Base-by-base conservation (phyloP, 2,797 vertebrate genomes). In the Buphagus erythrorhynchus region DNA sequence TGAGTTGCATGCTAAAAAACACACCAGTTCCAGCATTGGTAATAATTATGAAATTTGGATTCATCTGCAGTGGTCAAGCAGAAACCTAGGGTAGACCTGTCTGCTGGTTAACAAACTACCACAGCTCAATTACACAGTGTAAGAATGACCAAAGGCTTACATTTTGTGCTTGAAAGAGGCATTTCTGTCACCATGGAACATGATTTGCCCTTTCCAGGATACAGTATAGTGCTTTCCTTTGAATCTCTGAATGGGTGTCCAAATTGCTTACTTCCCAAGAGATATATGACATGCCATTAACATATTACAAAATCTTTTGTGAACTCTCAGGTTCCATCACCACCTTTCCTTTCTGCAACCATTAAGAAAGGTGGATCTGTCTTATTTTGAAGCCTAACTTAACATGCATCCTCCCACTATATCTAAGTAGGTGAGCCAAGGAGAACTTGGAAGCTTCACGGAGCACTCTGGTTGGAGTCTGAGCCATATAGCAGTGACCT, bases 101-200 rank as follows among this genome's bases (percentile, higher is more conserved):
- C 57, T 75, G 49, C 57, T 36, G n/a, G 35, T 26, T 48, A 93
- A 75, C 46, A 71, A 74, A 71, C n/a, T 9, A 21, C 31, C 43
- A 29, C 36, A 69, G 62, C 28, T 81, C 63, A 90, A 51, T 48
- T 45, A 49, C 28, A 66, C 31, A 38, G 10, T 2, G 5, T 24
- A 49, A 25, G 10, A 76, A 13, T n/a, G 25, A 46, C 38, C 45
- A 67, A 86, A 88, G 54, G 45, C 35, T 51, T 46, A 43, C 5
- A 57, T 62, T n/a, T 84, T 61, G 43, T 84, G 21, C 65, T 75
- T 74, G 42, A 74, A 88, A 75, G 65, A 88, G 51, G 9, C 54
- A 16, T 57, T 69, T 83, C 68, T 86, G 35, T 72, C 49, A 87
- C 31, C 17, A 33, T 0, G 7, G 61, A 94, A 57, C 17, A 80